A percentile compares a stretch with the other conserved stretches of the same genome.
Conservation (phyloP, 2,888 invertebrate species). For the Coelinius sp. region DNA sequence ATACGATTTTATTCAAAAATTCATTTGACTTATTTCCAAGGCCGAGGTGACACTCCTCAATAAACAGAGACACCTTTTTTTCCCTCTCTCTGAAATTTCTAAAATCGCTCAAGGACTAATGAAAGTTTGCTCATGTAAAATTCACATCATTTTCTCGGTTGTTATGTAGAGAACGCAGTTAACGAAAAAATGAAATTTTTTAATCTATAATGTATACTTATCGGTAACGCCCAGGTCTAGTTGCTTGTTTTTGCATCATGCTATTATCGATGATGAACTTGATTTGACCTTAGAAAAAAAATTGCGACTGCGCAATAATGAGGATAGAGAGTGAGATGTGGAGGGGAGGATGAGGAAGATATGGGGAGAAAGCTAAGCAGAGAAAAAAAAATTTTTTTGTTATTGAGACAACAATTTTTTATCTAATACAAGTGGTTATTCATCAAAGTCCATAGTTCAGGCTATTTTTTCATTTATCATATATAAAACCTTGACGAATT, state of each 20-base stretch:
- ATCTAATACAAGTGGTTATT: constrained; percentile 12
- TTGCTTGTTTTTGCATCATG: constrained; percentile 65
- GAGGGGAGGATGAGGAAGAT: neutral
- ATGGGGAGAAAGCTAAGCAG: constrained; percentile 31
- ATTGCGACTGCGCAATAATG: constrained; percentile 59
- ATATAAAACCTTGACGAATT: constrained; percentile 9
- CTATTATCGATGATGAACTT: constrained; percentile 70
- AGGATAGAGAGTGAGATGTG: constrained; percentile 20
- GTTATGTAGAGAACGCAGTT: neutral
- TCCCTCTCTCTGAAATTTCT: neutral
- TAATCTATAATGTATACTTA: constrained; percentile 47
- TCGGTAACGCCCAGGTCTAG: constrained; percentile 64
- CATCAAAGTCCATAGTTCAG: constrained; percentile 11
- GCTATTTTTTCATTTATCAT: neutral
- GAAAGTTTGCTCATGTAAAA: constrained; percentile 45
- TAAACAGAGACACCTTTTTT: constrained; percentile 13
- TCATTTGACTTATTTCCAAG: constrained; percentile 12
- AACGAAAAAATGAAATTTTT: constrained; percentile 31
- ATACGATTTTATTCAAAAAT: neutral
- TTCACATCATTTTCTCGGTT: constrained; percentile 25
- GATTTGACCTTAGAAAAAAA: constrained; percentile 61
- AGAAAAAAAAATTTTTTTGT: neutral
- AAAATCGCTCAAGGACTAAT: constrained; percentile 45
- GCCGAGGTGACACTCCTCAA: constrained; percentile 17
- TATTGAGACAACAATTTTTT: constrained; percentile 30